phyloP scores from a whole-genome alignment of 2,113 vertebrate species.

The Chlorocebus sabaeus region DNA sequence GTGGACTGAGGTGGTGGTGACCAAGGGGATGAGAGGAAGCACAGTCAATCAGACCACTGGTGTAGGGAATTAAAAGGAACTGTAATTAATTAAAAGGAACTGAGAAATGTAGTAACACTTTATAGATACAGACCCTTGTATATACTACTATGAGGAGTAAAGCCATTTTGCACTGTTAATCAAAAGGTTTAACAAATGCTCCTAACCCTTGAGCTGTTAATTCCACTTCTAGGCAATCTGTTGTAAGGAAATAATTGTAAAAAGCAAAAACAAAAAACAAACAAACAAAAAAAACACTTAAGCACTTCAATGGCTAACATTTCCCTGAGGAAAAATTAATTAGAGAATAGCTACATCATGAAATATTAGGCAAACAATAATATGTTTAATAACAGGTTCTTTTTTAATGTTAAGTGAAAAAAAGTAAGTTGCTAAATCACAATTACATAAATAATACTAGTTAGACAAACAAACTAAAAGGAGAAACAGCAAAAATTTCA shows the following conservation, averaged over 20 bases:
- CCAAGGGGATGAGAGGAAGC: neutral
- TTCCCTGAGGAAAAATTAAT: conserved; percentile 12
- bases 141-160: neutral
- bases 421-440: neutral
- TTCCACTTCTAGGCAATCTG: neutral
- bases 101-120: neutral
- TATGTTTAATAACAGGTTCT: neutral
- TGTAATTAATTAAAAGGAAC: neutral
- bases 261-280: neutral
- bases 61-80: neutral
- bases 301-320: neutral
- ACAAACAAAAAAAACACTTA: neutral
- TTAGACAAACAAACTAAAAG: neutral
- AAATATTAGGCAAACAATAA: neutral
- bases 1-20: neutral
- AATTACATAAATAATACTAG: neutral
- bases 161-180: neutral
- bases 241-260: neutral
- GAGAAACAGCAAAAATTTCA: neutral
- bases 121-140: neutral
- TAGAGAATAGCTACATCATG: neutral
- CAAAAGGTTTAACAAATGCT: neutral
- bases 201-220: neutral
- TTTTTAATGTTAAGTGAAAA: neutral
- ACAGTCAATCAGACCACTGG: neutral